Percentiles rank a stretch among this genome's conserved stretches.
These are phyloP conservation scores for Philereme vetulata DNA, from an alignment of 2,888 invertebrate genomes.

Conservation along the genomic window DNA sequence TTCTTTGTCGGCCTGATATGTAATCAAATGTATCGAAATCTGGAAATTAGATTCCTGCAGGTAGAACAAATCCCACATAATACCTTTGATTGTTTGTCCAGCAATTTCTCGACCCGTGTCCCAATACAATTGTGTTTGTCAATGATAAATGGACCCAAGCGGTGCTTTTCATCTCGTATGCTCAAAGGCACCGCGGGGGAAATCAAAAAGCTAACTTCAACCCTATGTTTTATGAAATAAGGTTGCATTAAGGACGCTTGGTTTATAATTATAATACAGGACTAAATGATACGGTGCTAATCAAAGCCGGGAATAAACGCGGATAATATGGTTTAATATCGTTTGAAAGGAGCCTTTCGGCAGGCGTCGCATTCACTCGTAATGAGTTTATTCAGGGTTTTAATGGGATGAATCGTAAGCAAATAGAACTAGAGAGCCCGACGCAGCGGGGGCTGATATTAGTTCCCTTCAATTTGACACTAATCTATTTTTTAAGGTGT, in stretches of 20 bases:
- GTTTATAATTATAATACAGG: slow-evolving; percentile 78
- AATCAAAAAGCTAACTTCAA: slow-evolving; percentile 44
- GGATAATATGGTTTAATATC: slow-evolving; percentile 81
- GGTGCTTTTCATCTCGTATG: slow-evolving; percentile 78
- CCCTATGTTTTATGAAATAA: slow-evolving; percentile 36
- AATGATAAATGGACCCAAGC: slow-evolving; percentile 82
- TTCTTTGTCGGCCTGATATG: slow-evolving; percentile 34
- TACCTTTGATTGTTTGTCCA: slow-evolving; percentile 77
- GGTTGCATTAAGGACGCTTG: slow-evolving; percentile 46
- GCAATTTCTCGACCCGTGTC: slow-evolving; percentile 76
- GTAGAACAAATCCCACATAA: slow-evolving; percentile 49
- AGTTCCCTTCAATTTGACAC: slow-evolving; percentile 20
- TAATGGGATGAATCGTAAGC: slow-evolving; percentile 82
- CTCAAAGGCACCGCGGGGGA: slow-evolving; percentile 73
- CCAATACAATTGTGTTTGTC: slow-evolving; percentile 83
- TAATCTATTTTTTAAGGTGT: slow-evolving; percentile 27
- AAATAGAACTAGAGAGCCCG: slow-evolving; percentile 66
- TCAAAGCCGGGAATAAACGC: slow-evolving; percentile 80
- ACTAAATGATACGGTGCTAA: slow-evolving; percentile 84
- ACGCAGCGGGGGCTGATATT: slow-evolving; percentile 40
- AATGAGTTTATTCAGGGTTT: slow-evolving; percentile 82
- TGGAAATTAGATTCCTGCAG: slow-evolving; percentile 39
- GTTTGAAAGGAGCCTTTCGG: slow-evolving; percentile 80
- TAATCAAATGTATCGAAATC: slow-evolving; percentile 32
- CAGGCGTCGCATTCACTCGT: slow-evolving; percentile 76